Conservation (phyloP, 30 jellyfish, hydroid and myxozoan genomes). For the Hydractinia echinata region DNA sequence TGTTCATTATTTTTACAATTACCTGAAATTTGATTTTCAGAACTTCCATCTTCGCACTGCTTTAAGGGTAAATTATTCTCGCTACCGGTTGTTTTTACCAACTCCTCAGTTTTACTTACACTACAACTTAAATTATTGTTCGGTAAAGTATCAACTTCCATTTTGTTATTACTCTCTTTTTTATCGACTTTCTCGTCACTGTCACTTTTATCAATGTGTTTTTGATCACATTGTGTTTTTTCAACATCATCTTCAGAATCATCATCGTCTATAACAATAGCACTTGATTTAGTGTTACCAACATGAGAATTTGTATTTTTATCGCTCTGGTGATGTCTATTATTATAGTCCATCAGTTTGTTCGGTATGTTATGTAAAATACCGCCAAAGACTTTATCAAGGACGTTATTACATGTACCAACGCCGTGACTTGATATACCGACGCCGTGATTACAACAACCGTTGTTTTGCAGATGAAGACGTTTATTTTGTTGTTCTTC, state of each 20-base stretch:
- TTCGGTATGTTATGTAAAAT: too few relatives aligned
- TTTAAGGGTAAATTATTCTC: too few relatives aligned
- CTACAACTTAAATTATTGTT: background rate
- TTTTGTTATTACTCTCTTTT: background rate
- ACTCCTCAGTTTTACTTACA: background rate
- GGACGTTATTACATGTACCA: too few relatives aligned
- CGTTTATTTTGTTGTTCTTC: background rate
- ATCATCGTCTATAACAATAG: slow-evolving; percentile 20
- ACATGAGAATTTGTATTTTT: background rate
- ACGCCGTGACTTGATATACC: too few relatives aligned
- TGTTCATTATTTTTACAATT: too few relatives aligned
- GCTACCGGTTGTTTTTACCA: too few relatives aligned
- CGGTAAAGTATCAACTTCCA: background rate
- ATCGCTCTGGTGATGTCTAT: background rate
- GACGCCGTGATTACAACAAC: too few relatives aligned
- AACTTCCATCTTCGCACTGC: too few relatives aligned
- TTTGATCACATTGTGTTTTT: background rate
- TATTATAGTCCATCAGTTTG: background rate
- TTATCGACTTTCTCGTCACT: background rate
- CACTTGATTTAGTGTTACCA: slow-evolving; percentile 7
- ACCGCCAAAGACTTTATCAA: too few relatives aligned
- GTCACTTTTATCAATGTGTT: background rate
- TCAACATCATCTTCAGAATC: slow-evolving; percentile 18
- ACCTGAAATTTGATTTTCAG: too few relatives aligned
- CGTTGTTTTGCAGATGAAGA: too few relatives aligned